A percentile compares a stretch with the other conserved stretches of the same genome.
phyloP scores from a whole-genome alignment of 2,113 vertebrate species.

The Tragelaphus strepsiceros region DNA sequence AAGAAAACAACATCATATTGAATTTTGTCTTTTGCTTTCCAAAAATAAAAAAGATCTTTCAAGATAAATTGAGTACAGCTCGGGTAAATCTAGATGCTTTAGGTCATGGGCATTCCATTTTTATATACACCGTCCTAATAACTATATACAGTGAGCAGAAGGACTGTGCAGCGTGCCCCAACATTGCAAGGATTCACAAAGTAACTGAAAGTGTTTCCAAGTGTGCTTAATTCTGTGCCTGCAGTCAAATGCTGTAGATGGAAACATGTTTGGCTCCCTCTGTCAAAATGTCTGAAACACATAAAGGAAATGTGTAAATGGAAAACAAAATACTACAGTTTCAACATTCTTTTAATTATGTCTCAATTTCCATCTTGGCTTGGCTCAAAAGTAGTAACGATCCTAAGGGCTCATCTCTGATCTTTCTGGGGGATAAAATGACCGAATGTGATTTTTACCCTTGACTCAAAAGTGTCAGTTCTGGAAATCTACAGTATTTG shows the following conservation, averaged over 20 bases:
- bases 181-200: slow-evolving; percentile 49
- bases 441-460: slow-evolving; percentile 90
- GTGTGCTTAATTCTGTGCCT: slow-evolving; percentile 60
- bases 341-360: slow-evolving; percentile 60
- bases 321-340: slow-evolving; percentile 50
- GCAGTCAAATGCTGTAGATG: slow-evolving; percentile 61
- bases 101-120: slow-evolving; percentile 38
- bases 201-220: slow-evolving; percentile 69
- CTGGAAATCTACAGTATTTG: slow-evolving; percentile 90
- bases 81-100: slow-evolving; percentile 28
- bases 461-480: slow-evolving; percentile 92
- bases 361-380: slow-evolving; percentile 47
- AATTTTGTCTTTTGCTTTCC: slow-evolving; percentile 20
- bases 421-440: slow-evolving; percentile 69
- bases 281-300: slow-evolving; percentile 66
- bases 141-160: background rate
- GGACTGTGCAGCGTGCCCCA: background rate
- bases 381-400: slow-evolving; percentile 45
- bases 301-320: slow-evolving; percentile 44
- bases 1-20: slow-evolving; percentile 48
- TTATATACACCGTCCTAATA: slow-evolving; percentile 34
- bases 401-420: slow-evolving; percentile 44
- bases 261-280: slow-evolving; percentile 65
- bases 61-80: slow-evolving; percentile 53
- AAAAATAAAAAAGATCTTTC: background rate